A percentile compares a stretch with the other conserved stretches of the same genome.
These are phyloP conservation scores for Lagopus leucura DNA, from an alignment of 2,113 vertebrate species.

Conservation along the genomic window DNA sequence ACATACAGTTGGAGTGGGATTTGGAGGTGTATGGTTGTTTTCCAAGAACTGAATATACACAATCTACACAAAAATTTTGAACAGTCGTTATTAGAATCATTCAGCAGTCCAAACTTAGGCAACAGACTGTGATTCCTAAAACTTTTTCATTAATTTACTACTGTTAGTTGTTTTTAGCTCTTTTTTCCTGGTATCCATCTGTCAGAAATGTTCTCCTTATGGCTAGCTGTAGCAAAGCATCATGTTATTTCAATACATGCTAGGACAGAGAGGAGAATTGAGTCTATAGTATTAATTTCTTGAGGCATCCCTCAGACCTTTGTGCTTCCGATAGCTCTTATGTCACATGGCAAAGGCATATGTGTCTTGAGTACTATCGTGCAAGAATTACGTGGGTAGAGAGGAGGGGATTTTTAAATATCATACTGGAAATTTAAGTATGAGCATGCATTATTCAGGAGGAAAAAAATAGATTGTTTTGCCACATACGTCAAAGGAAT, in stretches of 20 bases:
- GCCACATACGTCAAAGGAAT: background rate
- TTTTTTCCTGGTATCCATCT: constrained; percentile 48
- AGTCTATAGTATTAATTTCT: background rate
- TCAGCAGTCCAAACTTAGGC: background rate
- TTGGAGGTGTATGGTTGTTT: background rate
- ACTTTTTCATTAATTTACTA: constrained; percentile 36
- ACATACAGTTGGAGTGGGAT: background rate
- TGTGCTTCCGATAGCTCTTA: background rate
- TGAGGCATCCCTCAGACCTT: background rate
- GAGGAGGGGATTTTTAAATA: background rate
- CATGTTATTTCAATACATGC: background rate
- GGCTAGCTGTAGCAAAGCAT: background rate
- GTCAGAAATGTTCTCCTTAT: constrained; percentile 28
- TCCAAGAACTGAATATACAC: background rate
- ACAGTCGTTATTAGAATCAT: background rate
- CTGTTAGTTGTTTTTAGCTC: constrained; percentile 35
- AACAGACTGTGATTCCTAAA: constrained; percentile 34
- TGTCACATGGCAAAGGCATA: background rate
- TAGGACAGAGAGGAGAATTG: background rate
- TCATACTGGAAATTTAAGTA: background rate
- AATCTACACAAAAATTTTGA: background rate
- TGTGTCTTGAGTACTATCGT: background rate
- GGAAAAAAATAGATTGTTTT: background rate
- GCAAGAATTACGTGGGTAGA: background rate
- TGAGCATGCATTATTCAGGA: background rate